These are phyloP conservation scores for Tadarida brasiliensis DNA, from an alignment of 2,797 vertebrate genomes.

Conservation along the genomic window DNA sequence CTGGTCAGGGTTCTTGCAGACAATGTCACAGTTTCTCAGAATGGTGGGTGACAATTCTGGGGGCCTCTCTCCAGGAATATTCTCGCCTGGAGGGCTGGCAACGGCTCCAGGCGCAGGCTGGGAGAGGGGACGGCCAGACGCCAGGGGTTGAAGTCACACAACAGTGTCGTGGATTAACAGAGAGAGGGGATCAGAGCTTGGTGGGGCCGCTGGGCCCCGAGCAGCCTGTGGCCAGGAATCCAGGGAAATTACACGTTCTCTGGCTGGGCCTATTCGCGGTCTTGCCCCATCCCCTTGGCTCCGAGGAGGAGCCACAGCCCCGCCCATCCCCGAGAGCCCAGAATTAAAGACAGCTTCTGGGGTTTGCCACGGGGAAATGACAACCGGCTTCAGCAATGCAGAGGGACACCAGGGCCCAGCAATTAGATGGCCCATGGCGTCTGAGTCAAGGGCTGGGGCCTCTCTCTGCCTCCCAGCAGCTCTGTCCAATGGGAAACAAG, in stretches of 20 bases:
- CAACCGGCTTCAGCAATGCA: conserved; percentile 21
- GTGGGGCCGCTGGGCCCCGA: background rate
- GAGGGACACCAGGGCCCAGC: background rate
- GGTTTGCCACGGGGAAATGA: conserved; percentile 73
- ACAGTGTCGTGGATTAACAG: conserved; percentile 2
- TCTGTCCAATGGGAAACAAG: conserved; percentile 53
- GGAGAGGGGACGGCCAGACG: background rate
- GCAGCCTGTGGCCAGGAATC: conserved; percentile 70
- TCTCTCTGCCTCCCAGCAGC: background rate
- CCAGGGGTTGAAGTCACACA: conserved; percentile 67
- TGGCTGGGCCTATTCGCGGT: conserved; percentile 51
- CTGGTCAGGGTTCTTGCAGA: background rate
- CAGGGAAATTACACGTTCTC: conserved; percentile 79
- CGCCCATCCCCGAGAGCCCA: conserved; percentile 10
- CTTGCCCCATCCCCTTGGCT: conserved; percentile 66
- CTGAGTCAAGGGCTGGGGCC: conserved; percentile 15
- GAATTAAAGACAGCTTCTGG: conserved; percentile 56
- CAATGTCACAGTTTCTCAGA: background rate
- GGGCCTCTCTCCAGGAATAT: background rate
- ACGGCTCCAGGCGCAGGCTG: background rate
- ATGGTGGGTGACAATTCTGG: background rate
- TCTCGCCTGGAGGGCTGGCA: background rate
- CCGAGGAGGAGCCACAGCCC: conserved; percentile 11
- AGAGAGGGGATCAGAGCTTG: conserved; percentile 12
- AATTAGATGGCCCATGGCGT: background rate